Percentiles rank a stretch among this genome's conserved stretches.
Evolutionary conservation across 2,888 invertebrate species (phyloP).

Genomic region (Drosophila infuscata): DNA sequence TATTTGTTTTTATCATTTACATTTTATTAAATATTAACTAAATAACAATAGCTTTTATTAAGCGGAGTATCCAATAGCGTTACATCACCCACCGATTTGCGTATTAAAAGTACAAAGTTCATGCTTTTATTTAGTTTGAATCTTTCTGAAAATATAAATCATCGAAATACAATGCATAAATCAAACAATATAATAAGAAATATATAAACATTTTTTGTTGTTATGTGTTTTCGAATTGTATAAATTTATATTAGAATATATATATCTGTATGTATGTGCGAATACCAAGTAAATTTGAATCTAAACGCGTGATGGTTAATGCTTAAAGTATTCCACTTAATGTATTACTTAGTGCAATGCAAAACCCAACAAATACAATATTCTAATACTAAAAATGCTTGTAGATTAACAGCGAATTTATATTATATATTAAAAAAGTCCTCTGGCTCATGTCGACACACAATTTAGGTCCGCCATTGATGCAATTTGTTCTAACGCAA

Average conservation of each 20-base stretch:
- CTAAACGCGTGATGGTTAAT: slow-evolving; percentile 12
- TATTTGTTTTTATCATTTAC: slow-evolving; percentile 40
- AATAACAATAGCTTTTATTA: slow-evolving; percentile 68
- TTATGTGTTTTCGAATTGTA: slow-evolving; percentile 4
- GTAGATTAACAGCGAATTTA: slow-evolving; percentile 23
- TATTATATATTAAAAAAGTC: slow-evolving; percentile 25
- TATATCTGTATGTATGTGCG: neutral
- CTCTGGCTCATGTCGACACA: slow-evolving; percentile 31
- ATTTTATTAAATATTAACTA: slow-evolving; percentile 71
- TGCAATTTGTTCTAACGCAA: slow-evolving; percentile 66
- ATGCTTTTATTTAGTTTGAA: slow-evolving; percentile 67
- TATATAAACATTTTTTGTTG: neutral
- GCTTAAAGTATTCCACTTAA: slow-evolving; percentile 1
- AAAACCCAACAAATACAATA: slow-evolving; percentile 27
- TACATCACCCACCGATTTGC: slow-evolving; percentile 75
- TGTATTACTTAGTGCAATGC: slow-evolving; percentile 18
- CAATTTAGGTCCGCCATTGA: slow-evolving; percentile 30
- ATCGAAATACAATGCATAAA: slow-evolving; percentile 26
- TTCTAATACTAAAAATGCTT: slow-evolving; percentile 31
- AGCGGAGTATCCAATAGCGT: slow-evolving; percentile 66
- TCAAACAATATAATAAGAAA: slow-evolving; percentile 22
- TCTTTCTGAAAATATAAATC: slow-evolving; percentile 72
- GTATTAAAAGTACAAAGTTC: slow-evolving; percentile 63
- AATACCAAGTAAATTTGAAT: slow-evolving; percentile 11
- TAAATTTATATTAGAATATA: slow-evolving; percentile 1